phyloP scores from a whole-genome alignment of 2,888 invertebrate species.

The Leptopilina myrica region DNA sequence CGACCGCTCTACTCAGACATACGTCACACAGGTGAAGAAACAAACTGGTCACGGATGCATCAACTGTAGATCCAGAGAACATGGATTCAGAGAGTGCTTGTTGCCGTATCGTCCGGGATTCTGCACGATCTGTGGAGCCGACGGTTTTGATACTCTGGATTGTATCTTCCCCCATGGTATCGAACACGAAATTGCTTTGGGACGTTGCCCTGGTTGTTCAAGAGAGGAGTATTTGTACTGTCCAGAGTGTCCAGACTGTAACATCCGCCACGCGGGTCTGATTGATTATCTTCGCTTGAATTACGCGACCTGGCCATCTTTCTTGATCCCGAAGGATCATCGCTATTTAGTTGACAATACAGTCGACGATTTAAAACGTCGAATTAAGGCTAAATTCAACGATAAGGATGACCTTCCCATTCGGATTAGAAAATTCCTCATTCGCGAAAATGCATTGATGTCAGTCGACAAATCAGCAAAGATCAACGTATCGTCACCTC shows the following conservation, averaged over 20 bases:
- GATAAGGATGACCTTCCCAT: background rate
- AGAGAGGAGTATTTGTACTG: constrained; percentile 33
- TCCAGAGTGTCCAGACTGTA: constrained; percentile 50
- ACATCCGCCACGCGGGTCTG: constrained; percentile 42
- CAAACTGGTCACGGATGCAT: constrained; percentile 42
- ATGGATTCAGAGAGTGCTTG: background rate
- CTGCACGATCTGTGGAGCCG: background rate
- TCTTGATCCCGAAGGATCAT: constrained; percentile 43
- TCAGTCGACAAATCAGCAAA: background rate
- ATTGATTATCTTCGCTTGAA: constrained; percentile 49
- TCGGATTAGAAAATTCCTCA: background rate
- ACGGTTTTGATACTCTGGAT: background rate
- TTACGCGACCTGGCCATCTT: constrained; percentile 47
- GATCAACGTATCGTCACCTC: too few species aligned
- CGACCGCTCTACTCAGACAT: constrained; percentile 41
- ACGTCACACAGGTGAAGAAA: constrained; percentile 1
- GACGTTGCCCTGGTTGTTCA: constrained; percentile 35
- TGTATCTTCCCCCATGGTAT: background rate
- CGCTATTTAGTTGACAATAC: constrained; percentile 44
- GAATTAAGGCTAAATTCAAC: background rate
- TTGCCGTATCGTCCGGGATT: constrained; percentile 35
- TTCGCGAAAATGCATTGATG: background rate
- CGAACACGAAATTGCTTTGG: background rate
- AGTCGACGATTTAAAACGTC: background rate
- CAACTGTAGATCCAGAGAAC: constrained; percentile 40